Evolutionary conservation across 2,797 vertebrate species (phyloP), one percentile per base, ranked within the genome.

Genomic region (Neosilurus hyrtlii): DNA sequence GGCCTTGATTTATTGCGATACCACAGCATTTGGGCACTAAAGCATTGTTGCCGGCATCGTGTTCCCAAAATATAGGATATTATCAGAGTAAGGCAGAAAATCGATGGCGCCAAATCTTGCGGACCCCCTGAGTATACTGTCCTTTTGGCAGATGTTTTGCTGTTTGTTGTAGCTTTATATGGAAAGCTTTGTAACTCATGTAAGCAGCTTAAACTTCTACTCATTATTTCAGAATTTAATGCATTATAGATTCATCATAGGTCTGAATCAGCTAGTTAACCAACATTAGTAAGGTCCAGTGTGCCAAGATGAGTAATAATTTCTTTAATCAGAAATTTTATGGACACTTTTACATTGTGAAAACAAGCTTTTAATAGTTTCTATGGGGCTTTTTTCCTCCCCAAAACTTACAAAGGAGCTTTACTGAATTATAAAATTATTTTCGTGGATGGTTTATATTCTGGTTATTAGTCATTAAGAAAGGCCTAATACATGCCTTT

Each of bases 1-100:
- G 88, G 85, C 86, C 88, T 90, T 88, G 91, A 93, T 94, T 92
- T 89, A 87, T 92, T 92, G 89, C 84, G 73, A 86, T 86, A 83
- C 89, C 87, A 86, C 83, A 83, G 87, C 72, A 11, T 86, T 82
- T 89, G 89, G 77, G 89, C 86, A 91, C 88, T 88, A 86, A 76
- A 92, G 90, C 86, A 79, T 87, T 90, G 90, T 87, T 89, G 76
- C 89, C 88, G 79, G 88, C 88, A 88, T 91, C 85, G 52, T 87
- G 88, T 86, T 89, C 90, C 87, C 86, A 79, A 89, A 82, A 26
- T 70, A 82, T 73, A 61, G 61, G 90, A 92, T 88, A 89, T 70
- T 83, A 59, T 82, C 61, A 68, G 81, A 79, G 74, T 73, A 79
- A 87, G 79, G 81, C 83, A 78, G 83, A 90, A 90, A 91, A 87